Base-by-base conservation (phyloP, 2,888 invertebrate genomes). In the Xestia rhomboidea region DNA sequence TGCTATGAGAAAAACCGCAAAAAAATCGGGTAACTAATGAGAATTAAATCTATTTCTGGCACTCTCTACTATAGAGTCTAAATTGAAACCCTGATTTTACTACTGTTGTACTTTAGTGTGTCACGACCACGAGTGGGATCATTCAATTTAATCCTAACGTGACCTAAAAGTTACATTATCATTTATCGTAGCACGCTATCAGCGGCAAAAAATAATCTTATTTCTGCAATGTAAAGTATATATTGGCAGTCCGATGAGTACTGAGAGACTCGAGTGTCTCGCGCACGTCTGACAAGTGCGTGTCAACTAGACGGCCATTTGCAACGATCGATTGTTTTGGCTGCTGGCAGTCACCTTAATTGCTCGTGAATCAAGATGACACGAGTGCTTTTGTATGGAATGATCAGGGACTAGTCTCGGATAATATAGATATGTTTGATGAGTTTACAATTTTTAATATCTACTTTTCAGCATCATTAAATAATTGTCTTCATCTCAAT, bases 291-390 rank as follows among this genome's bases (percentile, higher is more conserved):
- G 91, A 85, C 88, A 83, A 87, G 86, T 88, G 91, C 89, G 92
- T 91, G 89, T 89, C 91, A 91, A 91, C 93, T 92, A 93, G 93
- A 91, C 93, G 93, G 89, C 93, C 95, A 95, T 95, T 96, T 95
- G 94, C 90, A 93, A 88, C 93, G 96, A 96, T 96, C 95, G 96
- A 96, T 96, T 96, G 96, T 96, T 96, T 96, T 94, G 96, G 96
- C 96, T 96, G 96, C 94, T 92, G 90, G 93, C 88, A 94, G 94
- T 92, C 95, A 93, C 94, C 96, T 95, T 96, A 96, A 96, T 96
- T 96, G 96, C 94, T 94, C 92, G 90, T 92, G 94, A 95, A 95
- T 96, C 94, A 95, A 95, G 95, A 93, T 93, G 95, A 94, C 94
- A 93, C 91, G 92, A 90, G 90, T 90, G 91, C 90, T 92, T 93